Base-by-base conservation (phyloP, 1,140 invertebrate genomes). In the Physella acuta region DNA sequence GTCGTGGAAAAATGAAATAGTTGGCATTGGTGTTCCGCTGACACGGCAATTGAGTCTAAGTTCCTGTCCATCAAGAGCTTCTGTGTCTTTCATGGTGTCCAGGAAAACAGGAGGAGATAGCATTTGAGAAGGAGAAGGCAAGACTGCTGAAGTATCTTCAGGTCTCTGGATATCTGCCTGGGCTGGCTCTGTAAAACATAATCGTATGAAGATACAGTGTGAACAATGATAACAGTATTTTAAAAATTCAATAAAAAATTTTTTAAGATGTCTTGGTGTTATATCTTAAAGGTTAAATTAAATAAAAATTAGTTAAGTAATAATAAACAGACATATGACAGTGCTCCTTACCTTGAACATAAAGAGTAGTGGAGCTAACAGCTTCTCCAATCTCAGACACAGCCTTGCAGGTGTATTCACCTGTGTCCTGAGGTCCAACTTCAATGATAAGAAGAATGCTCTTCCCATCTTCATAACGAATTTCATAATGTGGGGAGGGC, bases 361-460 rank as follows among this genome's bases (percentile, higher is more conserved):
- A 81, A 1, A 85, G 77, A 11, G 82, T 84, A 8, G 81, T 82
- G 60, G 76, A 80, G 56, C 76, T 82, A 62, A 82, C 71, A 53
- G 93, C 93, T 78, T 92, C 89, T 79, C 97, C 97, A 51, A 93
- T 91, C 37, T 91, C 90, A 79, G 95, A 97, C 65, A 91, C 90
- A 14, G 96, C 93, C 72, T 92, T 89, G 85, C 96, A 98, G 68
- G 94, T 91, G 82, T 99, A 99, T 82, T 97, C 94, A 49, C 97
- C 97, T 78, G 90, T 91, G 85, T 99, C 97, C 76, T 90, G 87
- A 4, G 94, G 94, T 89, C 96, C 97, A 79, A 98, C 94, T 84
- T 98, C 95, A 31, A 93, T 82, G 67, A 84, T 84, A 1, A 83
- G 71, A 17, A 85, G 76, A 0, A 79, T 73, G 62, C 73, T 77